Evolutionary conservation across 2,888 invertebrate genomes (phyloP).

Genomic region (Nematopogon swammerdamellus): DNA sequence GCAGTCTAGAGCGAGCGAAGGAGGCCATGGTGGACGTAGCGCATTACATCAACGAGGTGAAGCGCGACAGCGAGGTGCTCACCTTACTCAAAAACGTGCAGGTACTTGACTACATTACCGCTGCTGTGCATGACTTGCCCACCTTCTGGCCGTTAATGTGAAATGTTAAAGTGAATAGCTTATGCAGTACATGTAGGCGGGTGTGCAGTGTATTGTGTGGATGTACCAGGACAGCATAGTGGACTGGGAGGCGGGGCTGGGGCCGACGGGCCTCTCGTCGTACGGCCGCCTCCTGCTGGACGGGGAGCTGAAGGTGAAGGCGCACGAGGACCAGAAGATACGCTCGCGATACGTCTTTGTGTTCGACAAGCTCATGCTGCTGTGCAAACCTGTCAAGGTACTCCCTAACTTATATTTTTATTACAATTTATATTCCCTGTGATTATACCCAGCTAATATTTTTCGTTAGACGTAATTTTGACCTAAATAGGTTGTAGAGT

Average conservation of each 20-base stretch:
- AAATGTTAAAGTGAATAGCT: no score
- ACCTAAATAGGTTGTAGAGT: no score
- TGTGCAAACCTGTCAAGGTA: constrained; percentile 83
- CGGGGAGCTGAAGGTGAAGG: constrained; percentile 90
- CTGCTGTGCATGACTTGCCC: no score
- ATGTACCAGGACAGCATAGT: constrained; percentile 78
- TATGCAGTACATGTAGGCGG: no score
- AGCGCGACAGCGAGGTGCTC: constrained; percentile 91
- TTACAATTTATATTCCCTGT: no score
- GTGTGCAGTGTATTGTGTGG: no score
- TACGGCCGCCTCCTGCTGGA: constrained; percentile 92
- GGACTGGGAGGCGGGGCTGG: constrained; percentile 76
- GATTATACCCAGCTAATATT: no score
- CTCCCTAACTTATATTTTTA: no score
- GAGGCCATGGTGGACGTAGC: constrained; percentile 97
- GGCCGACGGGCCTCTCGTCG: constrained; percentile 77
- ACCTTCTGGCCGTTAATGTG: background rate
- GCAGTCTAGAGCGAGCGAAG: constrained; percentile 79
- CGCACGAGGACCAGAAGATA: constrained; percentile 84
- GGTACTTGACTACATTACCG: no score
- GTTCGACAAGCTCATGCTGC: constrained; percentile 95
- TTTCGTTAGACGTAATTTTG: no score
- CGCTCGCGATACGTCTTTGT: constrained; percentile 91
- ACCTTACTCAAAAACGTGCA: constrained; percentile 89
- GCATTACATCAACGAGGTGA: constrained; percentile 96